A percentile compares a stretch with the other conserved stretches of the same genome.
phyloP scores from a whole-genome alignment of 2,113 vertebrate genomes.

The Crotalus helleri region DNA sequence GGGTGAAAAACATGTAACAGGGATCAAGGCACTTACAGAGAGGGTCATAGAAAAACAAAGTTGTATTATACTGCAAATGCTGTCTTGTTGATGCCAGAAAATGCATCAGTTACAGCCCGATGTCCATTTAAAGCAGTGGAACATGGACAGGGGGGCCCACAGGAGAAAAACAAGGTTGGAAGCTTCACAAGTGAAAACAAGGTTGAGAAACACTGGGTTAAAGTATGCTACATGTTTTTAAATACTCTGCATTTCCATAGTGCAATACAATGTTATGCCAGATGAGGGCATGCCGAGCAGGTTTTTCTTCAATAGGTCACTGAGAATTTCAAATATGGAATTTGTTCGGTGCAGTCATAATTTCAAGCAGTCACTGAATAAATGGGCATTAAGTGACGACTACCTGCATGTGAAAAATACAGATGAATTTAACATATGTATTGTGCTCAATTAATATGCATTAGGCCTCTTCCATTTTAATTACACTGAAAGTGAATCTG shows the following conservation, averaged over 20 bases:
- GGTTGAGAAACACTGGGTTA: background rate
- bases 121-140: background rate
- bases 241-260: background rate
- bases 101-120: background rate
- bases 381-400: background rate
- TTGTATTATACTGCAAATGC: background rate
- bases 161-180: background rate
- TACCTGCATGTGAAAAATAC: background rate
- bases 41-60: background rate
- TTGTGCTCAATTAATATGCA: background rate
- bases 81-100: background rate
- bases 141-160: background rate
- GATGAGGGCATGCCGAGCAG: background rate
- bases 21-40: background rate
- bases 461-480: background rate
- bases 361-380: background rate
- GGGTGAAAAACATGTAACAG: background rate
- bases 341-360: background rate
- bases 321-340: background rate
- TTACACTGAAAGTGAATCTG: background rate
- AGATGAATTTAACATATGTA: background rate
- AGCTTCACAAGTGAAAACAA: background rate
- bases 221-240: background rate
- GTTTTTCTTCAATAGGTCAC: background rate
- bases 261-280: background rate